Conservation (phyloP, 2,888 invertebrate genomes). For the Pseudococcus viburni region DNA sequence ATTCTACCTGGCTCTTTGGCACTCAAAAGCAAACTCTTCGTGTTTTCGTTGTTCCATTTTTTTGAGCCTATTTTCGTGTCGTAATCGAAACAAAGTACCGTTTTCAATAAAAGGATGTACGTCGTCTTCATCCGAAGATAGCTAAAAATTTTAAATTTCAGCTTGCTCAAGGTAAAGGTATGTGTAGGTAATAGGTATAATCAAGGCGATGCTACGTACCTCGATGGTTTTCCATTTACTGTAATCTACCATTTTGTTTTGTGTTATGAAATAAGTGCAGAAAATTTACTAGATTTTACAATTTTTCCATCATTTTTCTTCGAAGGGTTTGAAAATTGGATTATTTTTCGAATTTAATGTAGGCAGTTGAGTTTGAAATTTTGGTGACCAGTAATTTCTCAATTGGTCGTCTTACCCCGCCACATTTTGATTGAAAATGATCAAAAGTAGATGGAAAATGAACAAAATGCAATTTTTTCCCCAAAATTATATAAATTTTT, state of each 20-base stretch:
- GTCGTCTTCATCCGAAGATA: slow-evolving; percentile 62
- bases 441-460: too few species aligned
- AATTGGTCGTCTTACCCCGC: neutral
- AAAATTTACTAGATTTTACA: slow-evolving; percentile 18
- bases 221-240: slow-evolving; percentile 61
- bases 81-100: slow-evolving; percentile 47
- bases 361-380: neutral
- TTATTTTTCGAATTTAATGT: too few species aligned
- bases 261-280: neutral
- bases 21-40: slow-evolving; percentile 57
- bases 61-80: slow-evolving; percentile 52
- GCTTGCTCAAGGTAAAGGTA: neutral
- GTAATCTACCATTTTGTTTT: slow-evolving; percentile 54
- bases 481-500: too few species aligned
- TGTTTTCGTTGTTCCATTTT: slow-evolving; percentile 61
- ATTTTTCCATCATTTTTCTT: neutral
- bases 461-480: too few species aligned
- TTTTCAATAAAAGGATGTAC: slow-evolving; percentile 61
- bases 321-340: neutral
- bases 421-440: too few species aligned
- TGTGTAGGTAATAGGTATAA: neutral
- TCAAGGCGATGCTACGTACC: slow-evolving; percentile 30
- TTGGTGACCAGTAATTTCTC: neutral
- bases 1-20: slow-evolving; percentile 54
- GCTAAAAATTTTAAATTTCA: slow-evolving; percentile 10